Evolutionary conservation across 2,888 invertebrate genomes (phyloP), one percentile per base, ranked within the genome.

Genomic region (Helicoverpa assulta): DNA sequence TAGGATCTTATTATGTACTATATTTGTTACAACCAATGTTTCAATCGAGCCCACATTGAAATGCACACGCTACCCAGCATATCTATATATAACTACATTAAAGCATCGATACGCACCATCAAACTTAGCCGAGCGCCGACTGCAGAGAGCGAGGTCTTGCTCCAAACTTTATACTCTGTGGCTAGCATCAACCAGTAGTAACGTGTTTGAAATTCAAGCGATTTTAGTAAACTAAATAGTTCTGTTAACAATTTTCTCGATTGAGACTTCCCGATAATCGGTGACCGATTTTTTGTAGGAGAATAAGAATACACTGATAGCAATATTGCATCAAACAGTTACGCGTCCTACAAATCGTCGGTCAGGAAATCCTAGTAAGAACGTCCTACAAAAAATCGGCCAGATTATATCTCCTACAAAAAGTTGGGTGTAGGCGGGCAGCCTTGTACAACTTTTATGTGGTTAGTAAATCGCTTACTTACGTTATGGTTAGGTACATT

Each of bases 41-140:
- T 16, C 16, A 40, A 40, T 14, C 3, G n/a, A 16, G 14, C 26
- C 57, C 56, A 57, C 64, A 80, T 61, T 80, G 68, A 26, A 82
- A 80, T 53, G 54, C n/a, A 72, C 58, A 76, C 53, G 57, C 52
- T 6, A 50, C 16, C 80, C 70, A 63, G 57, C 70, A 77, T 50
- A 40, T 26, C 72, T 78, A 82, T 64, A 73, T 76, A 73, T 73
- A 77, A 60, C 79, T 86, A 85, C 66, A 62, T 86, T 88, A 88
- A 86, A 88, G 88, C 88, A 85, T 87, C 78, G 64, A 84, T 88
- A 83, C 85, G 90, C 89, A 90, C 90, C 90, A 88, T 89, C 74
- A 80, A 84, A 75, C 80, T 74, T 81, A 69, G 72, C 73, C 68
- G 75, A 81, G 85, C 83, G 84, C 80, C 73, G 77, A 66, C 61